These are phyloP conservation scores for Drosophila meridionalis DNA, from an alignment of 2,888 invertebrate genomes.

Conservation along the genomic window DNA sequence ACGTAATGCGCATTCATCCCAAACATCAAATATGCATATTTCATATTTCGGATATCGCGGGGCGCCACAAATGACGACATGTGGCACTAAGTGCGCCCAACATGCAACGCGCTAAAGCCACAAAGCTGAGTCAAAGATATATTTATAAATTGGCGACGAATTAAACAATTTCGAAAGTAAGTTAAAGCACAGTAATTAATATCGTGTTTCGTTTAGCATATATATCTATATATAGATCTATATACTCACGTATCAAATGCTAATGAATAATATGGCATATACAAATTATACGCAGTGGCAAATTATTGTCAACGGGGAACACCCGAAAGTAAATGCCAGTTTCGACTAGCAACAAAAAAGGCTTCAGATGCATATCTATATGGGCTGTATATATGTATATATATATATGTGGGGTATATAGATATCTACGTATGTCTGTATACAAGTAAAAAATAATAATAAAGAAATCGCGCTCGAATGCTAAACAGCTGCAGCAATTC, in stretches of 20 bases:
- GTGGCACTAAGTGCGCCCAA: conserved; percentile 38
- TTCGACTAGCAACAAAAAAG: conserved; percentile 30
- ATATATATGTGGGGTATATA: neutral
- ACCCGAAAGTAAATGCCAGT: conserved; percentile 56
- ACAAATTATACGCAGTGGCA: conserved; percentile 33
- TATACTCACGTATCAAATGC: neutral
- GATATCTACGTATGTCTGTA: neutral
- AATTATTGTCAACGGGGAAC: conserved; percentile 6
- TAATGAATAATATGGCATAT: conserved; percentile 23
- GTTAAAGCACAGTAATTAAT: conserved; percentile 13
- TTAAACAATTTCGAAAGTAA: conserved; percentile 3
- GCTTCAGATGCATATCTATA: conserved; percentile 45
- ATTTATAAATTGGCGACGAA: neutral
- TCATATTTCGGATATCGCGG: conserved; percentile 51
- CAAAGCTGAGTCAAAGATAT: neutral
- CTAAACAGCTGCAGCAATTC: conserved; percentile 75
- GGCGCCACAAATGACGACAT: conserved; percentile 40
- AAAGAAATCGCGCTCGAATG: conserved; percentile 64
- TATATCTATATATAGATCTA: neutral
- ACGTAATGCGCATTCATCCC: conserved; percentile 36
- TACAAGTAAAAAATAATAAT: conserved; percentile 33
- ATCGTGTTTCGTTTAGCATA: conserved; percentile 20
- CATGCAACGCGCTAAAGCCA: neutral
- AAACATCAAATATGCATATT: conserved; percentile 72
- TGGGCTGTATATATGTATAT: conserved; percentile 1